These are phyloP conservation scores for Torymus aiolomorphi DNA, from an alignment of 2,888 invertebrate species.

Conservation along the genomic window DNA sequence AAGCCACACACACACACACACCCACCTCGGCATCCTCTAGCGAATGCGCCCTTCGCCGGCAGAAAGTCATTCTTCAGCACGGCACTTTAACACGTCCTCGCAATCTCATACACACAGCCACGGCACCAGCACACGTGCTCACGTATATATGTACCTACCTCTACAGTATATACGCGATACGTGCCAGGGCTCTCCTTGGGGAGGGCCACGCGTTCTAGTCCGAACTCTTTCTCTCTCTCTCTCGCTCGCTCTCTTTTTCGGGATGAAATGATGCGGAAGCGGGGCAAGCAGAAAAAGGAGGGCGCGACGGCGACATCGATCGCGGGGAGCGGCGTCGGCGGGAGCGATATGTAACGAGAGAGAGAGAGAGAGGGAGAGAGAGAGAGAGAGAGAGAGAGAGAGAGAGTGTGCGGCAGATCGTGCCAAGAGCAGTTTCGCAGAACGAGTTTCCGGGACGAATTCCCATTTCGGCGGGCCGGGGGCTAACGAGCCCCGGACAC, in stretches of 20 bases:
- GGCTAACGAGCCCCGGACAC: constrained; percentile 53
- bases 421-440: constrained; percentile 57
- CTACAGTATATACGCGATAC: no score
- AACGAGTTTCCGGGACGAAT: constrained; percentile 57
- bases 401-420: constrained; percentile 30
- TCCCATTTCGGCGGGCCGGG: constrained; percentile 46
- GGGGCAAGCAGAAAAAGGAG: constrained; percentile 33
- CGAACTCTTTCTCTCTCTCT: constrained; percentile 2
- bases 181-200: no score
- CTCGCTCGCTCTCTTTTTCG: constrained; percentile 23
- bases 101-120: no score
- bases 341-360: not conserved
- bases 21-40: no score
- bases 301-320: constrained; percentile 44
- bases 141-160: no score
- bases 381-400: constrained; percentile 38
- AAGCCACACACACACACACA: no score
- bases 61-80: no score
- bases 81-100: no score
- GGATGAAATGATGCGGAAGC: constrained; percentile 35
- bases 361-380: not conserved
- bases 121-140: not conserved
- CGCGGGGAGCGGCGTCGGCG: not conserved
- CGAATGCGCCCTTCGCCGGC: no score
- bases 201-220: no score